phyloP scores from a whole-genome alignment of 2,113 vertebrate species.

The Axis porcinus region DNA sequence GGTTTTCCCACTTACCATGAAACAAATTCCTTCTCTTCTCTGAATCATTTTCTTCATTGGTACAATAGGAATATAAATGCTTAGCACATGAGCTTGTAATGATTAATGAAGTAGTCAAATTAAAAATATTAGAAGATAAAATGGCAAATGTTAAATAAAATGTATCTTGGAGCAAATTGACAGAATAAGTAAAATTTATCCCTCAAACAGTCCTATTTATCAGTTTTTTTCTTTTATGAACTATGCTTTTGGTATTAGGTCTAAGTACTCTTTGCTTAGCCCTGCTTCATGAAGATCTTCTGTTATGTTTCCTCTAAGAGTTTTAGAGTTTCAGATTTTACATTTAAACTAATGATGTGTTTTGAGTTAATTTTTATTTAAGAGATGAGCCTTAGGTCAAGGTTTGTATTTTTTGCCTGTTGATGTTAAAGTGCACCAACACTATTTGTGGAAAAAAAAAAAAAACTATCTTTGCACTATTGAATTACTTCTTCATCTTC shows the following conservation, averaged over 20 bases:
- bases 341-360: neutral
- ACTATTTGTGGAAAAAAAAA: neutral
- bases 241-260: neutral
- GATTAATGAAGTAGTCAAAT: neutral
- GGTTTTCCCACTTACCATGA: neutral
- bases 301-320: neutral
- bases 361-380: neutral
- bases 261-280: neutral
- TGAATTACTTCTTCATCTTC: neutral
- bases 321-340: neutral
- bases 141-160: neutral
- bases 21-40: neutral
- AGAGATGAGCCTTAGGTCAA: neutral
- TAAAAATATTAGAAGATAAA: slow-evolving; percentile 31
- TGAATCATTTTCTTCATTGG: neutral
- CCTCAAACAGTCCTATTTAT: neutral
- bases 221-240: neutral
- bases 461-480: neutral
- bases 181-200: neutral
- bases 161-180: neutral
- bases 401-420: neutral
- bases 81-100: neutral
- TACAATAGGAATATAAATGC: neutral
- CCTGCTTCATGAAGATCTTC: neutral
- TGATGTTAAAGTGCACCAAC: neutral